Evolutionary conservation across 53 echinoderm and acorn worm genomes (phyloP).

Genomic region (Actinopyga echinites): DNA sequence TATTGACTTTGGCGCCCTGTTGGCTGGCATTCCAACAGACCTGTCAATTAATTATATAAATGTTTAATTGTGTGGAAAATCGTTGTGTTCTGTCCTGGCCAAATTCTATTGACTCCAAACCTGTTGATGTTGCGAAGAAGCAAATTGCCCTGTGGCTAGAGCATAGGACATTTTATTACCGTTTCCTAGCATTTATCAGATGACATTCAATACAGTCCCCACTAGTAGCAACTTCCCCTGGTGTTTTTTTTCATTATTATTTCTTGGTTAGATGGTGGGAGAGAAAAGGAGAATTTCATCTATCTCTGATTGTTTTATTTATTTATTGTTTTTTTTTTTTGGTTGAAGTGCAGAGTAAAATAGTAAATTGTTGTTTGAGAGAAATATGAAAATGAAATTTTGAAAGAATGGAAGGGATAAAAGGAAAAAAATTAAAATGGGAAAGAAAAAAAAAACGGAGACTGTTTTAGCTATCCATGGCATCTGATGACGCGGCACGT

Average conservation of each 20-base stretch:
- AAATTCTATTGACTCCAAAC: slow-evolving; percentile 33
- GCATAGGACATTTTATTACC: slow-evolving; percentile 34
- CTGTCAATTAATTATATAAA: slow-evolving; percentile 49
- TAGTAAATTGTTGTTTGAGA: slow-evolving; percentile 23
- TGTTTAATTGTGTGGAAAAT: slow-evolving; percentile 50
- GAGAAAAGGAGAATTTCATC: slow-evolving; percentile 19
- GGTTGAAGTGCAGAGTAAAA: neutral
- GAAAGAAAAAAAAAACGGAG: neutral
- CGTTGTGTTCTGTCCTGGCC: slow-evolving; percentile 37
- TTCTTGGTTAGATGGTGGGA: neutral
- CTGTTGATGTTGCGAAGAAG: slow-evolving; percentile 24
- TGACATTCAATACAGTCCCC: slow-evolving; percentile 30
- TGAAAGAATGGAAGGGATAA: neutral
- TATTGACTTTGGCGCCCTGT: slow-evolving; percentile 38
- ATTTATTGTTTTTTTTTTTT: slow-evolving; percentile 5
- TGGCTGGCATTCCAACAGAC: slow-evolving; percentile 27
- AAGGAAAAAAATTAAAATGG: neutral
- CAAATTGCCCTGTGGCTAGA: slow-evolving; percentile 22
- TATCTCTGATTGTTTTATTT: slow-evolving; percentile 6
- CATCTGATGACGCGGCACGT: slow-evolving; percentile 20
- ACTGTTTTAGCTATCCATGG: neutral
- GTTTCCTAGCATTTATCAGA: slow-evolving; percentile 33
- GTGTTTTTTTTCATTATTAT: too few species aligned
- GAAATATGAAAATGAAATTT: slow-evolving; percentile 25
- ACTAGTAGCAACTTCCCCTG: slow-evolving; percentile 25